Evolutionary conservation across 1,140 invertebrate species (phyloP), one percentile per base, ranked within the genome.

Genomic region (Tigriopus japonicus): DNA sequence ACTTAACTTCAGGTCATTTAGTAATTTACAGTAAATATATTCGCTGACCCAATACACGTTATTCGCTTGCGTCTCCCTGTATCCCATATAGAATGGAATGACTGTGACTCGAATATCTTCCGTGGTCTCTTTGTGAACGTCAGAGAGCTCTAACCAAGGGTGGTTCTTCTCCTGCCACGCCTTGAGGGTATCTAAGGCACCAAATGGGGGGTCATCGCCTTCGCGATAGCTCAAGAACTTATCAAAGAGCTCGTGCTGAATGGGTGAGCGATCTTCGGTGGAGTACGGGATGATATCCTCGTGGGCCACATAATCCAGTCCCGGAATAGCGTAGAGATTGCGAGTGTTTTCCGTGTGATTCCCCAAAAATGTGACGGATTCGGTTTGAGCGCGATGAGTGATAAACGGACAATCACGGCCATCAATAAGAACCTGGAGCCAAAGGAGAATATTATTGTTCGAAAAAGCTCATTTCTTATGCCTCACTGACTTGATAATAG

Each of bases 101-200:
- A 96, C 93, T 10, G 93, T 98, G 6, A 98, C 84, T 17, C 92
- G 75, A 64, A 97, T 83, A 71, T 87, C 86, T 72, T 97, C 90
- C 0, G 93, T 97, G 0, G 90, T 97, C 76, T 97, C 90, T 69
- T 90, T 87, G 70, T 96, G 90, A n/a, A 98, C 92, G 75, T 96
- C 90, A 40, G 89, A 92, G 52, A 97, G 73, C 69, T 96, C 88
- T 42, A 97, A 70, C 91, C 91, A 96, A 0, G 91, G 89, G 73
- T 96, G 89, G 75, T 96, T 96, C 69, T 92, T 93, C 67, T 95
- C 88, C 72, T 96, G 91, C 91, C 92, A 97, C 0, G 89, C 86
- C 66, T 81, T 77, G 1, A 98, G 73, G 0, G 90, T 94, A 68
- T 96, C 90, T 72, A 87, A 82, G 0, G 87, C 81, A 56, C 81